Percentiles rank a stretch among this genome's conserved stretches.
Conservation (phyloP, 2,113 vertebrate genomes). For the Spermophilus dauricus region DNA sequence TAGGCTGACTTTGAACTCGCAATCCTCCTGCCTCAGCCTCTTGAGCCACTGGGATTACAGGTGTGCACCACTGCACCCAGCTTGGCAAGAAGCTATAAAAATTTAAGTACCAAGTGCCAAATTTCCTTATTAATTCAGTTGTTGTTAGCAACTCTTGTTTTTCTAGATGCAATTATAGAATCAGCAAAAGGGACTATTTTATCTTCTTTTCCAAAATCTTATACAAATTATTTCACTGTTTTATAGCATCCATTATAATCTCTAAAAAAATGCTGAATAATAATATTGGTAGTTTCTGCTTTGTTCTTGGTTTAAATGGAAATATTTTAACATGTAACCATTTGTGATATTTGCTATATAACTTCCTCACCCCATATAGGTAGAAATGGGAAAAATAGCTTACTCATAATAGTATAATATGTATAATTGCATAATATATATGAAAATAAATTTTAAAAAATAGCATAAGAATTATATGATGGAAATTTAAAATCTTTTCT, state of each 20-base stretch:
- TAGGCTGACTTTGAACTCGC: no score
- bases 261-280: background rate
- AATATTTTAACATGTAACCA: background rate
- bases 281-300: background rate
- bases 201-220: background rate
- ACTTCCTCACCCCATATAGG: background rate
- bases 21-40: no score
- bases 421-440: background rate
- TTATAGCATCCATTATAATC: background rate
- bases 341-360: background rate
- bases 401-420: background rate
- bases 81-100: background rate
- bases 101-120: background rate
- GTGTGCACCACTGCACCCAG: no score
- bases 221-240: background rate
- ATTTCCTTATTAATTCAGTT: constrained; percentile 22
- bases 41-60: no score
- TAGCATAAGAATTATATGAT: background rate
- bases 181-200: background rate
- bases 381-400: background rate
- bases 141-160: background rate
- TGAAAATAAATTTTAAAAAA: constrained; percentile 1
- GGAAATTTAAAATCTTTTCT: constrained; percentile 9
- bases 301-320: background rate
- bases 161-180: background rate